phyloP scores from a whole-genome alignment of 2,888 invertebrate genomes.

The Pristionchus fissidentatus region DNA sequence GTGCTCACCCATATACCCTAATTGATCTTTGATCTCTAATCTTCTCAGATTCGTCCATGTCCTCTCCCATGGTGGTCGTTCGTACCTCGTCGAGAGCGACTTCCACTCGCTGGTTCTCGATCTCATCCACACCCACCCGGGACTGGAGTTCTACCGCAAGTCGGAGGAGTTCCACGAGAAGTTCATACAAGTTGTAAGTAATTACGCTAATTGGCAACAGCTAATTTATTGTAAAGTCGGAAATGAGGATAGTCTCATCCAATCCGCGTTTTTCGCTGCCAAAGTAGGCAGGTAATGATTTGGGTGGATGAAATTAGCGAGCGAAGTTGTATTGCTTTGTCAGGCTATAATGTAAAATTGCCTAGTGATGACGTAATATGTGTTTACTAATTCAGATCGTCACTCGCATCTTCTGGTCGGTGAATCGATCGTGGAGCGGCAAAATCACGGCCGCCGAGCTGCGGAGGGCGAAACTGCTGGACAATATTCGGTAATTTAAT shows the following conservation, averaged over 20 bases:
- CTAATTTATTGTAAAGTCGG: neutral
- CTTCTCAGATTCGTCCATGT: conserved; percentile 78
- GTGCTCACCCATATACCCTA: neutral
- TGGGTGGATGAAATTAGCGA: neutral
- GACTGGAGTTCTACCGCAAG: conserved; percentile 94
- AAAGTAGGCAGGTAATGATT: no score
- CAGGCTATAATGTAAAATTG: neutral
- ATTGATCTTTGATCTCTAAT: neutral
- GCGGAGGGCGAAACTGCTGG: conserved; percentile 86
- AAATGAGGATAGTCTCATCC: neutral
- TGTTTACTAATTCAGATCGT: conserved; percentile 84
- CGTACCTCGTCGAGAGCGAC: conserved; percentile 85
- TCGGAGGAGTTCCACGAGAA: conserved; percentile 98
- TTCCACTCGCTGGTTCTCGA: conserved; percentile 89
- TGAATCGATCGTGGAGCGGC: conserved; percentile 97
- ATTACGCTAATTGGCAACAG: neutral
- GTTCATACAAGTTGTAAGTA: conserved; percentile 92
- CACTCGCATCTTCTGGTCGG: conserved; percentile 95
- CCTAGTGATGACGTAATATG: neutral
- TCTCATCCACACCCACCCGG: conserved; percentile 88
- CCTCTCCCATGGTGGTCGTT: conserved; percentile 71
- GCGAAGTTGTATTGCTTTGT: neutral
- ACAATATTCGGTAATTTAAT: conserved; percentile 65
- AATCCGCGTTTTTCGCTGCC: neutral
- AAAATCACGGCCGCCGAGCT: conserved; percentile 90